phyloP scores from a whole-genome alignment of 2,888 invertebrate species.

The Aquatica leii region DNA sequence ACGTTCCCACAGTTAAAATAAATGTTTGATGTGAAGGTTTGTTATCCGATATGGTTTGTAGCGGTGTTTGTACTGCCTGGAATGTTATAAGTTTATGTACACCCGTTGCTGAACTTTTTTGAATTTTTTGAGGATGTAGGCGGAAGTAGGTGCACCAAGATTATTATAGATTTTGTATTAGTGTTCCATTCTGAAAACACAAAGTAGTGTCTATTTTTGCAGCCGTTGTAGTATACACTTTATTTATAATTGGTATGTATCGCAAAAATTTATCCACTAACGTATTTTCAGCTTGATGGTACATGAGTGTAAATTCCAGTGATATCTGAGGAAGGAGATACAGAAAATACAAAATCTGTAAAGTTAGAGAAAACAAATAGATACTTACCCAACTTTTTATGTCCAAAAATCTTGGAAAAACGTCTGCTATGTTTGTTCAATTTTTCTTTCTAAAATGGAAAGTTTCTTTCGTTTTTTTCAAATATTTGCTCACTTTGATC shows the following conservation, averaged over 20 bases:
- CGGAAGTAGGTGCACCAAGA: not conserved
- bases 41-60: not conserved
- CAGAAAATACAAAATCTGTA: not conserved
- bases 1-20: not conserved
- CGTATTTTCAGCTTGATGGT: not conserved
- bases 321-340: not conserved
- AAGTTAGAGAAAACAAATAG: not conserved
- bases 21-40: conserved; percentile 2
- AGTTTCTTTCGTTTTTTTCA: too few species aligned
- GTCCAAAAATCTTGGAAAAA: conserved; percentile 5
- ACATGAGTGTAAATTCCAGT: conserved; percentile 1
- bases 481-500: too few species aligned
- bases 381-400: not conserved
- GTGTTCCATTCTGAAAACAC: not conserved
- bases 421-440: not conserved
- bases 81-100: not conserved
- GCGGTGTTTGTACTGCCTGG: not conserved
- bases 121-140: not conserved
- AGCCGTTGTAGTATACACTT: not conserved
- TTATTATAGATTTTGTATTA: not conserved
- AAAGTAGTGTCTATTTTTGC: not conserved
- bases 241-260: not conserved
- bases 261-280: not conserved
- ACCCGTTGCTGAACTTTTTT: not conserved
- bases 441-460: conserved; percentile 1